Evolutionary conservation across 1,140 invertebrate genomes (phyloP).

Genomic region (Macrotrachela quadricornifera): DNA sequence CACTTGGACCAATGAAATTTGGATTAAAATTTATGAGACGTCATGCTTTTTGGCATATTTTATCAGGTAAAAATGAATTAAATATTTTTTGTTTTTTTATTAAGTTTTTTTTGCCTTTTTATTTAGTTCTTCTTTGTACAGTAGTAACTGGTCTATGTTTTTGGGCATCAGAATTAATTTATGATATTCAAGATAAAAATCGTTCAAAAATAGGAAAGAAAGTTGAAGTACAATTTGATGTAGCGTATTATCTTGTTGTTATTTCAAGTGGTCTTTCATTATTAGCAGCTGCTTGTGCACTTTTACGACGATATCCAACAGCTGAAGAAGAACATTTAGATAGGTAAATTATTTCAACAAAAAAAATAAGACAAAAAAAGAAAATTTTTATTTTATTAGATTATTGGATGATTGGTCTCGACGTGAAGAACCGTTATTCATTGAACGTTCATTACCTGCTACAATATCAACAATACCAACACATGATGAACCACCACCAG

Average conservation of each 20-base stretch:
- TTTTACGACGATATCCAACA: conserved; percentile 3
- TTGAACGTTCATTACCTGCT: conserved; percentile 7
- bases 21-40: conserved; percentile 4
- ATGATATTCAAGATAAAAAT: conserved; percentile 4
- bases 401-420: background rate
- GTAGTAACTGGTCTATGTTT: conserved; percentile 7
- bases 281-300: conserved; percentile 5
- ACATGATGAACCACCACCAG: too few species aligned
- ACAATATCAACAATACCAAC: too few species aligned
- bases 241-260: conserved; percentile 6
- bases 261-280: conserved; percentile 3
- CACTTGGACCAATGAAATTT: conserved; percentile 5
- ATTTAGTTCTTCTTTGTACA: conserved; percentile 1
- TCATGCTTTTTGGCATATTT: conserved; percentile 6
- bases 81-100: too few species aligned
- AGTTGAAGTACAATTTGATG: conserved; percentile 6
- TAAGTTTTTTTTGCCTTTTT: too few species aligned
- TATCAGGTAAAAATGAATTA: background rate
- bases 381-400: too few species aligned
- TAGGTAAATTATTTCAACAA: background rate
- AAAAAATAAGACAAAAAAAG: too few species aligned
- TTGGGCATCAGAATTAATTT: conserved; percentile 7
- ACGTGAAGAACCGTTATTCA: conserved; percentile 1
- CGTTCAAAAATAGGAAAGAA: conserved; percentile 7
- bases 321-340: conserved; percentile 8